These are phyloP conservation scores for Clivina fossor DNA, from an alignment of 2,888 invertebrate genomes.

Conservation along the genomic window DNA sequence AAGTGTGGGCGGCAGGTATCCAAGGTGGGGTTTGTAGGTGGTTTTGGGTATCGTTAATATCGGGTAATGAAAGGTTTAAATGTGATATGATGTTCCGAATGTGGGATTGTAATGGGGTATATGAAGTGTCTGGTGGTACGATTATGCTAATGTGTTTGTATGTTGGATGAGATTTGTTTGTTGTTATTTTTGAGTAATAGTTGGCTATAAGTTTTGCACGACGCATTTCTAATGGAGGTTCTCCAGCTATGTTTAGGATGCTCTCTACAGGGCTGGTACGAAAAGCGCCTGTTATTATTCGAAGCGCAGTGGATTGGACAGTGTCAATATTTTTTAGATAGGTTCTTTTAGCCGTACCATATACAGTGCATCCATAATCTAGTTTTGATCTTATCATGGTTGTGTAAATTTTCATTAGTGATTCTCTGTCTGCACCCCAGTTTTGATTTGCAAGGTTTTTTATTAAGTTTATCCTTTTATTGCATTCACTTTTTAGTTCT, in stretches of 20 bases:
- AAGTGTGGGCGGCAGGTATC: constrained; percentile 1
- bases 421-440: constrained; percentile 2
- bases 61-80: background rate
- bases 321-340: constrained; percentile 17
- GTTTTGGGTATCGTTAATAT: background rate
- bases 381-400: constrained; percentile 32
- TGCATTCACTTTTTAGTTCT: constrained; percentile 9
- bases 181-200: background rate
- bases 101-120: constrained; percentile 2
- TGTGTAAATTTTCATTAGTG: constrained; percentile 27
- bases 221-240: constrained; percentile 19
- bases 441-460: constrained; percentile 31
- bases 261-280: constrained; percentile 29
- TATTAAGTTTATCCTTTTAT: constrained; percentile 21
- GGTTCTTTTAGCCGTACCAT: constrained; percentile 18
- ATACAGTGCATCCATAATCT: constrained; percentile 31
- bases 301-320: constrained; percentile 17
- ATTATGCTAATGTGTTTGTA: constrained; percentile 2
- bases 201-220: constrained; percentile 2
- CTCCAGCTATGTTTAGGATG: constrained; percentile 17
- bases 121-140: background rate
- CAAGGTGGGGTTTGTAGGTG: background rate
- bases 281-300: constrained; percentile 33
- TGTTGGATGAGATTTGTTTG: constrained; percentile 5
- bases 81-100: background rate